A percentile compares a stretch with the other conserved stretches of the same genome.
Conservation (phyloP, 2,888 invertebrate species). For the Calameuta filiformis region DNA sequence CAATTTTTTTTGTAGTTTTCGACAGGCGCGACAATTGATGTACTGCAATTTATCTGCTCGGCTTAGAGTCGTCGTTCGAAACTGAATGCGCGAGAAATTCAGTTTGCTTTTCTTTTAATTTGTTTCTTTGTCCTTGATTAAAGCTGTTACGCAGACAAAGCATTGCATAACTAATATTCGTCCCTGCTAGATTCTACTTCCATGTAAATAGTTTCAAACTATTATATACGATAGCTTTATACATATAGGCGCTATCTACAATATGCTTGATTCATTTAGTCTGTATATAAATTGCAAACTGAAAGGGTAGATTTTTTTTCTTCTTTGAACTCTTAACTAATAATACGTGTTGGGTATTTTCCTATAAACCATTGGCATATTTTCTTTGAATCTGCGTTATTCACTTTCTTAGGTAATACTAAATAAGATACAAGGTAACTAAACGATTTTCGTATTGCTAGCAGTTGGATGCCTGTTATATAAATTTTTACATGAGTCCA, state of each 20-base stretch:
- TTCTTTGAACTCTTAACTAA: background rate
- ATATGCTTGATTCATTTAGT: conserved; percentile 11
- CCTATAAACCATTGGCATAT: background rate
- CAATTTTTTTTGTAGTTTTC: background rate
- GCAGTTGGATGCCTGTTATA: background rate
- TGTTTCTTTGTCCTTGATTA: background rate
- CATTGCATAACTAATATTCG: conserved; percentile 4
- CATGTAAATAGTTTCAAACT: conserved; percentile 17
- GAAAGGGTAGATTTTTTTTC: background rate
- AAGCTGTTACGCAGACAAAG: background rate
- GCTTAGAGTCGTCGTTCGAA: too few species aligned
- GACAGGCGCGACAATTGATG: background rate
- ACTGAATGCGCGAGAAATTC: too few species aligned
- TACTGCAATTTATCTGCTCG: background rate
- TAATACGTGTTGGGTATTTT: background rate
- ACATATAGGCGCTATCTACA: conserved; percentile 9
- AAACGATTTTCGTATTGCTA: background rate
- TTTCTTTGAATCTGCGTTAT: background rate
- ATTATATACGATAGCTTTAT: conserved; percentile 16
- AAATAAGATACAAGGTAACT: background rate
- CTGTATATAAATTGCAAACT: background rate
- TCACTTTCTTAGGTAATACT: background rate
- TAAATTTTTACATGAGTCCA: background rate
- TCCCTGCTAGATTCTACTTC: conserved; percentile 7
- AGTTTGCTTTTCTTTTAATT: background rate